These are phyloP conservation scores for Otis tarda DNA, from an alignment of 2,113 vertebrate genomes.

Conservation along the genomic window DNA sequence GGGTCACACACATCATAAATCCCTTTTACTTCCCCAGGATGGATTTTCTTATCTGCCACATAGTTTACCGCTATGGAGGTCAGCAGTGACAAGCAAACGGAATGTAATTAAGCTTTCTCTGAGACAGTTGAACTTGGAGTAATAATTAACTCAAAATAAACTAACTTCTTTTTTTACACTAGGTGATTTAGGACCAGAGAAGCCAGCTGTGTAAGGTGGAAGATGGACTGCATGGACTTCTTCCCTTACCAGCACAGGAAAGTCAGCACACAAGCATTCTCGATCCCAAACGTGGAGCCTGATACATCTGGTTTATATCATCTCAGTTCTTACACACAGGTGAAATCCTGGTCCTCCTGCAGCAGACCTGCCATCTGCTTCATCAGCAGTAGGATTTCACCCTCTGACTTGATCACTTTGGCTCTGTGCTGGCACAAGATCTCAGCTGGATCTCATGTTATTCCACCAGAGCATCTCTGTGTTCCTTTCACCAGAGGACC, in stretches of 20 bases:
- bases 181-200: neutral
- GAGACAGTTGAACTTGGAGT: neutral
- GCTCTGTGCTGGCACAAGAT: neutral
- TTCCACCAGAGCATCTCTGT: neutral
- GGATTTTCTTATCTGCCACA: neutral
- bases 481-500: neutral
- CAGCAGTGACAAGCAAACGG: neutral
- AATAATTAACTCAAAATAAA: neutral
- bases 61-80: neutral
- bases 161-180: neutral
- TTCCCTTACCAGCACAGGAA: neutral
- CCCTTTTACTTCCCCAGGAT: neutral
- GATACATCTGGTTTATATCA: neutral
- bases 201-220: neutral
- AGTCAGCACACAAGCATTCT: neutral
- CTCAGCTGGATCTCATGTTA: neutral
- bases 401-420: neutral
- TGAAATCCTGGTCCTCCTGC: neutral
- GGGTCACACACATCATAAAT: neutral
- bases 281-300: neutral
- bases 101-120: neutral
- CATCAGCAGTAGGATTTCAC: neutral
- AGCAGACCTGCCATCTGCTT: neutral
- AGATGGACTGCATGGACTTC: neutral
- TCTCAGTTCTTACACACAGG: neutral